These are phyloP conservation scores for Haplochromis vanheusdeni DNA, from an alignment of 2,113 vertebrate species.

Conservation along the genomic window DNA sequence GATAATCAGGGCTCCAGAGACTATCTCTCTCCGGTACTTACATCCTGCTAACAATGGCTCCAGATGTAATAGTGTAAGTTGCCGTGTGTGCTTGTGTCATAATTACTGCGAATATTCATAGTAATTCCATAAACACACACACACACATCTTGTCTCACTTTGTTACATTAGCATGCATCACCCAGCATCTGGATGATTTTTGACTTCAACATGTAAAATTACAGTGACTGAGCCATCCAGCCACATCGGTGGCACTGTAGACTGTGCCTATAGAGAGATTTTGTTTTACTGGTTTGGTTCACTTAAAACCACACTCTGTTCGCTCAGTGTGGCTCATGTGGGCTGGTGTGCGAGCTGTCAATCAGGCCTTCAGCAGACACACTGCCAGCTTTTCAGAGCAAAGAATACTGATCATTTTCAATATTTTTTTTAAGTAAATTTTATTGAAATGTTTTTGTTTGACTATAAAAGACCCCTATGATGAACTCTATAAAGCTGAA, in stretches of 20 bases:
- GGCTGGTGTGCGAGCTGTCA: background rate
- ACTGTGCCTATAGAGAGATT: background rate
- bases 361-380: background rate
- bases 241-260: background rate
- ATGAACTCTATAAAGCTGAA: background rate
- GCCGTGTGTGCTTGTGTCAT: background rate
- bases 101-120: background rate
- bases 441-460: background rate
- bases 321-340: background rate
- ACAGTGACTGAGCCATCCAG: background rate
- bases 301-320: background rate
- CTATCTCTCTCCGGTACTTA: background rate
- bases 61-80: background rate
- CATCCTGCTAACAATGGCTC: background rate
- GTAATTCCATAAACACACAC: background rate
- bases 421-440: background rate
- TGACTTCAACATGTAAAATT: background rate
- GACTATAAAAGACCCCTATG: background rate
- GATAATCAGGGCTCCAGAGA: background rate
- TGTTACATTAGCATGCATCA: background rate
- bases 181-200: background rate
- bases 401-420: background rate
- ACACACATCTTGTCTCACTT: background rate
- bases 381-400: background rate
- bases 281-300: background rate